Evolutionary conservation across 2,888 invertebrate genomes (phyloP).

Genomic region (Ariolimax columbianus): DNA sequence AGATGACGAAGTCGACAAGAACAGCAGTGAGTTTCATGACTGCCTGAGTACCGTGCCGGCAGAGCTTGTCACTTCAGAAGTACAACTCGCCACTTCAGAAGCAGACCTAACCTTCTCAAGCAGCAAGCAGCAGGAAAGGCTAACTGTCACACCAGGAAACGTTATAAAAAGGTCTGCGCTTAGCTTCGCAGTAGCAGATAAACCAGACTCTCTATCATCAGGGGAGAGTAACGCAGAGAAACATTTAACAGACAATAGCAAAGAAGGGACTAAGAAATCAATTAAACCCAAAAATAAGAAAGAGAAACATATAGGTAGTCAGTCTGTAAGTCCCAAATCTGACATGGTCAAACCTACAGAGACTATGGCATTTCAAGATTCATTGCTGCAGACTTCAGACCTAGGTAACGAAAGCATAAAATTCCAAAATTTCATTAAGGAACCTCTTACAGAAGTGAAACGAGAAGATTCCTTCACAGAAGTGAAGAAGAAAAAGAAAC

Average conservation of each 20-base stretch:
- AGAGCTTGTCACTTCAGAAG: background rate
- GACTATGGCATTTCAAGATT: background rate
- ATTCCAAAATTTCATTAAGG: background rate
- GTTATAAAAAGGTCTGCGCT: background rate
- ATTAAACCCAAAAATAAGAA: conserved; percentile 21
- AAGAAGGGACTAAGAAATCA: background rate
- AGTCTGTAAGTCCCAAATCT: conserved; percentile 53
- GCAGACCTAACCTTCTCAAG: too few species aligned
- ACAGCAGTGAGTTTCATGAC: conserved; percentile 29
- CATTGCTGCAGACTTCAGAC: background rate
- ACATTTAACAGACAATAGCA: background rate
- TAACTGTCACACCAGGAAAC: background rate
- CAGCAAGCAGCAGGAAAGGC: background rate
- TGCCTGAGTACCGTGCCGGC: conserved; percentile 21
- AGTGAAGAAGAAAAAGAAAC: conserved; percentile 52
- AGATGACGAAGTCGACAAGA: conserved; percentile 20
- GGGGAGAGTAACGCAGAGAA: background rate
- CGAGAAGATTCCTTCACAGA: conserved; percentile 48
- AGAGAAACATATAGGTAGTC: background rate
- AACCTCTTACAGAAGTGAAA: background rate
- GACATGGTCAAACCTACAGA: conserved; percentile 66
- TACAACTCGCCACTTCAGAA: background rate
- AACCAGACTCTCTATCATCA: background rate
- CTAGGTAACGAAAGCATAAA: background rate
- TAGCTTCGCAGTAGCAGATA: background rate